Evolutionary conservation across 2,888 invertebrate genomes (phyloP).

Genomic region (Eupeodes latifasciatus): DNA sequence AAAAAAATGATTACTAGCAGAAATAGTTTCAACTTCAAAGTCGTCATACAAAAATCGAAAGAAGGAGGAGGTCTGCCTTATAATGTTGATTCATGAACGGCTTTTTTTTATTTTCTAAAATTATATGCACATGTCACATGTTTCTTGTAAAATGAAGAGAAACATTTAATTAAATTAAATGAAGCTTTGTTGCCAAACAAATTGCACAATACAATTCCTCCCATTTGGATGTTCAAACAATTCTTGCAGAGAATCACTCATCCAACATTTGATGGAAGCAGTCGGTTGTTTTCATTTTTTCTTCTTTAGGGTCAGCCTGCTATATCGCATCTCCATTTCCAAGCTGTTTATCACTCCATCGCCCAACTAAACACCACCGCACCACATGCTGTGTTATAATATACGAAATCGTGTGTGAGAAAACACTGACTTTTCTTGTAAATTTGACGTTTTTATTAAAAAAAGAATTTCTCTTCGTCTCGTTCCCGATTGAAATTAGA

Average conservation of each 20-base stretch:
- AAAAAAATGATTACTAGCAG: no score
- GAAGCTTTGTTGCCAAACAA: not conserved
- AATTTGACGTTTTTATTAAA: conserved; percentile 51
- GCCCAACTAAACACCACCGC: conserved; percentile 55
- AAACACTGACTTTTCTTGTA: conserved; percentile 46
- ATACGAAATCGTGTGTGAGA: conserved; percentile 56
- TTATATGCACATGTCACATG: no score
- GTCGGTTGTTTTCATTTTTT: not conserved
- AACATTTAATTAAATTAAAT: not conserved
- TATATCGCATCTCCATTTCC: conserved; percentile 50
- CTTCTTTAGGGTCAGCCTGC: conserved; percentile 49
- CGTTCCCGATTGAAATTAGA: conserved; percentile 42
- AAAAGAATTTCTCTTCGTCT: not conserved
- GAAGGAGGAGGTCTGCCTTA: no score
- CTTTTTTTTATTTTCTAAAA: no score
- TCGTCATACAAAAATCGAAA: no score
- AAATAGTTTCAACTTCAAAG: no score
- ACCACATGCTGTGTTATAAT: conserved; percentile 37
- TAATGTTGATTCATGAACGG: no score
- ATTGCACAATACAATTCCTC: conserved; percentile 2
- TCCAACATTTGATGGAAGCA: not conserved
- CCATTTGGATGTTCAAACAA: not conserved
- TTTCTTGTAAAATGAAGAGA: no score
- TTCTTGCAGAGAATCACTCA: conserved; percentile 8
- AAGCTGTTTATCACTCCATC: conserved; percentile 55